phyloP scores from a whole-genome alignment of 2,888 invertebrate genomes.

The Eudasyphora cyanicolor region DNA sequence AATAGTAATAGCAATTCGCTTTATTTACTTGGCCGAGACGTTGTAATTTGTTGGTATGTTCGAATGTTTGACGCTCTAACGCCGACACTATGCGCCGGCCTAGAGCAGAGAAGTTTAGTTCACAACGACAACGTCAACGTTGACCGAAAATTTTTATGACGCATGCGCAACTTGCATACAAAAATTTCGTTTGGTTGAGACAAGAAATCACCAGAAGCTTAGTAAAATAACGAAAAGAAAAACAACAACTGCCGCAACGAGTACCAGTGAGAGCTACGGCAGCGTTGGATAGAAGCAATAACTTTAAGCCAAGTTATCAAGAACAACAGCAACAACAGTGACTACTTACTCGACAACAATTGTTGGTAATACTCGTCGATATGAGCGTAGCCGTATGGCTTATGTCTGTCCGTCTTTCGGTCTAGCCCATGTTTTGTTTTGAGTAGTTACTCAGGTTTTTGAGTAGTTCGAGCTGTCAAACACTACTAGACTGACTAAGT shows the following conservation, averaged over 20 bases:
- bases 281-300: conserved; percentile 16
- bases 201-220: conserved; percentile 57
- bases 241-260: conserved; percentile 29
- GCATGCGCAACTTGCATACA: conserved; percentile 68
- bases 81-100: conserved; percentile 37
- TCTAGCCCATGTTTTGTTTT: too few relatives aligned
- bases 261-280: conserved; percentile 31
- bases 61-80: conserved; percentile 2
- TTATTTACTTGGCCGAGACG: conserved; percentile 10
- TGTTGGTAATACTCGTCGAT: not conserved
- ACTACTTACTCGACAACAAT: not conserved
- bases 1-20: not conserved
- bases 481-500: not conserved
- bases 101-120: conserved; percentile 39
- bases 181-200: conserved; percentile 54
- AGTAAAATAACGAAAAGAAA: conserved; percentile 31
- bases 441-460: conserved; percentile 26
- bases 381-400: too few relatives aligned
- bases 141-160: conserved; percentile 58
- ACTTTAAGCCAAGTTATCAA: conserved; percentile 11
- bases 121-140: conserved; percentile 26
- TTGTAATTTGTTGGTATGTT: not conserved
- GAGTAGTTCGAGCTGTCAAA: conserved; percentile 14
- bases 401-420: too few relatives aligned
- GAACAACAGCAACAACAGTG: not conserved